Percentiles rank a stretch among this genome's conserved stretches.
Evolutionary conservation across 2,797 vertebrate species (phyloP).

Genomic region (Thamnophis elegans): DNA sequence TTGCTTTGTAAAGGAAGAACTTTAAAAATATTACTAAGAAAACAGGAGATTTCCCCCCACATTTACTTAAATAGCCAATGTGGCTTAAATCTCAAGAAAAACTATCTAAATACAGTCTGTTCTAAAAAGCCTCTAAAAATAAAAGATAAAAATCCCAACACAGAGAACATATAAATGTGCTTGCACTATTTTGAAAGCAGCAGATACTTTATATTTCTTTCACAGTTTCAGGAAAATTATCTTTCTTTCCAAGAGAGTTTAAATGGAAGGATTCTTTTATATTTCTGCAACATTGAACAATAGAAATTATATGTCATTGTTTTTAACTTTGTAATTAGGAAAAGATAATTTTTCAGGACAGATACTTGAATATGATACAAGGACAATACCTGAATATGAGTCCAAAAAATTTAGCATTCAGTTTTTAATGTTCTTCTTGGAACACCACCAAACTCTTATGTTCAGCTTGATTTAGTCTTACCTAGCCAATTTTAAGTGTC

Average conservation of each 20-base stretch:
- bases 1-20: constrained; percentile 9
- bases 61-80: constrained; percentile 15
- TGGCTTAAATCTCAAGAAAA: constrained; percentile 15
- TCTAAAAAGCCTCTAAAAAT: constrained; percentile 25
- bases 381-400: background rate
- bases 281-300: background rate
- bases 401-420: background rate
- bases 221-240: background rate
- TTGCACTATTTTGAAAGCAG: constrained; percentile 3
- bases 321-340: background rate
- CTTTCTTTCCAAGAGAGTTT: background rate
- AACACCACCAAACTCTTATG: background rate
- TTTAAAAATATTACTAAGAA: background rate
- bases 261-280: background rate
- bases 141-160: background rate
- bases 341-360: background rate
- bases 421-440: background rate
- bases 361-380: background rate
- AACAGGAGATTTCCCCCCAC: background rate
- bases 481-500: background rate
- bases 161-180: constrained; percentile 12
- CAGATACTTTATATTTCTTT: constrained; percentile 10
- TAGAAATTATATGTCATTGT: background rate
- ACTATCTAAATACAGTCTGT: constrained; percentile 8
- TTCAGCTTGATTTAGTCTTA: background rate